phyloP scores from a whole-genome alignment of 2,797 vertebrate genomes.

The Phrynocephalus guinanensis region DNA sequence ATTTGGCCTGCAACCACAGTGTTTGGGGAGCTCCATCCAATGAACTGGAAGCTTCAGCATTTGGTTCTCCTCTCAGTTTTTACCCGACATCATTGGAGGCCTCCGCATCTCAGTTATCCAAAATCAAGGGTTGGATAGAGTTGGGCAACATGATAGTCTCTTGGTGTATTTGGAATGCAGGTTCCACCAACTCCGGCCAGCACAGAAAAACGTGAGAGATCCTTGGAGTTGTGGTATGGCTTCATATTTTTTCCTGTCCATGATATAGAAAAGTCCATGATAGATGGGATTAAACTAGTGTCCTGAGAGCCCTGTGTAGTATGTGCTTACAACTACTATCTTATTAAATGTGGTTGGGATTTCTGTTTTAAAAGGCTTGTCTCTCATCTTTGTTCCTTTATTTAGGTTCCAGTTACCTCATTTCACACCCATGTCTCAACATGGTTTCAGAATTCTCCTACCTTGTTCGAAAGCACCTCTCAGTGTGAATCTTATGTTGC shows the following conservation, averaged over 20 bases:
- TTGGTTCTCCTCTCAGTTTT: no score
- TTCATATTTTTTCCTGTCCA: not conserved
- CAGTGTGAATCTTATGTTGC: no score
- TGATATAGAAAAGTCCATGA: not conserved
- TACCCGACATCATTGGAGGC: not conserved
- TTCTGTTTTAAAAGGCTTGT: not conserved
- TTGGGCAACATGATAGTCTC: not conserved
- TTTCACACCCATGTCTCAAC: not conserved
- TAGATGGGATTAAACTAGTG: no score
- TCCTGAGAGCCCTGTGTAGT: no score
- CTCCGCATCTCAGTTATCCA: not conserved
- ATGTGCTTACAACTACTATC: not conserved
- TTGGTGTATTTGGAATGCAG: not conserved
- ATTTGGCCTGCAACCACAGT: not conserved
- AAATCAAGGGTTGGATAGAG: not conserved
- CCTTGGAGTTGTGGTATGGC: not conserved
- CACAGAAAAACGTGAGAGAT: not conserved
- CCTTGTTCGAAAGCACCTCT: not conserved
- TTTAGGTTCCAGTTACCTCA: no score
- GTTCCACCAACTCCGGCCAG: not conserved
- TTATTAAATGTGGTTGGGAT: not conserved
- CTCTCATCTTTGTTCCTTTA: not conserved
- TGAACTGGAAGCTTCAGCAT: not conserved
- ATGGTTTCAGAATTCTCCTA: not conserved
- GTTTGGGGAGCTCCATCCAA: not conserved